Evolutionary conservation across 2,113 vertebrate genomes (phyloP).

Genomic region (Heterotis niloticus): DNA sequence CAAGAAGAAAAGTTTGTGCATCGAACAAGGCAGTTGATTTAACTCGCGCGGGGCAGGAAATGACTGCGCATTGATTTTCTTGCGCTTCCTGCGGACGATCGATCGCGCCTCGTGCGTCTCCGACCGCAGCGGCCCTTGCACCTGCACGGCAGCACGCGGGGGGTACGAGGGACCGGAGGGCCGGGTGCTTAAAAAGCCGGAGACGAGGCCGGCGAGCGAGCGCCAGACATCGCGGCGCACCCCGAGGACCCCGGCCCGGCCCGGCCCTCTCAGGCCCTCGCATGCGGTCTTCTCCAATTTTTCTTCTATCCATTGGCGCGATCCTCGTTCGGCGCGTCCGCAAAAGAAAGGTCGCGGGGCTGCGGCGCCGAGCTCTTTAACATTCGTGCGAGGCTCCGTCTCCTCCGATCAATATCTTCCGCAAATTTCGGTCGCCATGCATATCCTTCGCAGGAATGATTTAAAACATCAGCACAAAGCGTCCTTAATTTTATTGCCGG

Average conservation of each 20-base stretch:
- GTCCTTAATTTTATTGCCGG: conserved; percentile 99
- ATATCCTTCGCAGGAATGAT: conserved; percentile 81
- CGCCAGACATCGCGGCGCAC: too few relatives aligned
- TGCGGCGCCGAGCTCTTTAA: conserved; percentile 68
- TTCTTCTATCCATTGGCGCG: too few relatives aligned
- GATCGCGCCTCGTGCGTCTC: conserved; percentile 77
- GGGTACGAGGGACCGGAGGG: too few relatives aligned
- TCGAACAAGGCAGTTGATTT: conserved; percentile 62
- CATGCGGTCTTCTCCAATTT: too few relatives aligned
- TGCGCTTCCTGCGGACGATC: conserved; percentile 69
- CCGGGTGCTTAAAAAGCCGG: too few relatives aligned
- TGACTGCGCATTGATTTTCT: conserved; percentile 75
- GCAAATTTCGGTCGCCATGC: conserved; percentile 76
- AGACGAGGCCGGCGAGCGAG: too few relatives aligned
- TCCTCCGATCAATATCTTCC: conserved; percentile 75
- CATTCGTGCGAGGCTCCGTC: conserved; percentile 74
- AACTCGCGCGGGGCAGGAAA: conserved; percentile 71
- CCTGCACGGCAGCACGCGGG: not conserved
- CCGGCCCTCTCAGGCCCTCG: too few relatives aligned
- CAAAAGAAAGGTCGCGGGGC: too few relatives aligned
- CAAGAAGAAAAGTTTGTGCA: conserved; percentile 62
- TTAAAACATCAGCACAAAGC: conserved; percentile 99
- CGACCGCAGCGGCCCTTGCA: conserved; percentile 51
- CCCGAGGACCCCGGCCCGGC: too few relatives aligned
- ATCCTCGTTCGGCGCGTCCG: too few relatives aligned